Conservation (phyloP, 2,888 invertebrate species). For the Ecliptopera silaceata region DNA sequence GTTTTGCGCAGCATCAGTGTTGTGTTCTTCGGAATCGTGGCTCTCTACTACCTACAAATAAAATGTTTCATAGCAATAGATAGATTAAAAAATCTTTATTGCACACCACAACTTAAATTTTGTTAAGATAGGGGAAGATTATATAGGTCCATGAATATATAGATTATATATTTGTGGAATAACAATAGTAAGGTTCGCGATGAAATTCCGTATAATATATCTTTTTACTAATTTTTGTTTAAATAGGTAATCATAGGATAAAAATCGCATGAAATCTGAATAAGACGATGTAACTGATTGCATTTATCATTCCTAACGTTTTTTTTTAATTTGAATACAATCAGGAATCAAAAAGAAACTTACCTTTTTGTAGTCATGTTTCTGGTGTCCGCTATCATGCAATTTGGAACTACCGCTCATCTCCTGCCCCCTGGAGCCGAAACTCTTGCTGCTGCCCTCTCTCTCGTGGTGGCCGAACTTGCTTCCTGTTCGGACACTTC, state of each 20-base stretch:
- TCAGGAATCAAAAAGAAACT: background rate
- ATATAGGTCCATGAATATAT: no score
- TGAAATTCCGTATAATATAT: no score
- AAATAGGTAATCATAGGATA: no score
- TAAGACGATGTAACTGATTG: no score
- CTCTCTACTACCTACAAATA: conserved; percentile 7
- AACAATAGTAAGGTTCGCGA: no score
- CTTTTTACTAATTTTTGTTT: no score
- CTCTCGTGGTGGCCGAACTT: conserved; percentile 3
- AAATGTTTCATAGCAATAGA: background rate
- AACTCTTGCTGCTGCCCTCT: background rate
- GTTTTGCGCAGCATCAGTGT: background rate
- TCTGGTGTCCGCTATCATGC: conserved; percentile 6
- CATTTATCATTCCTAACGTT: no score
- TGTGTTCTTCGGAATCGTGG: conserved; percentile 12
- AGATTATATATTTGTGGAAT: no score
- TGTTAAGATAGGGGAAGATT: no score
- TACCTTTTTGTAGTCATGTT: conserved; percentile 10
- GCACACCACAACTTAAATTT: no score
- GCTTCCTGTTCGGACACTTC: conserved; percentile 4
- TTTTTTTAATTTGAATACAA: background rate
- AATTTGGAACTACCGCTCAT: conserved; percentile 6
- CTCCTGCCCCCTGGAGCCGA: conserved; percentile 1
- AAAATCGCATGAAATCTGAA: no score
- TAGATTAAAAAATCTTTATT: no score